Conservation (phyloP, 2,797 vertebrate species). For the Lutjanus argentimaculatus region DNA sequence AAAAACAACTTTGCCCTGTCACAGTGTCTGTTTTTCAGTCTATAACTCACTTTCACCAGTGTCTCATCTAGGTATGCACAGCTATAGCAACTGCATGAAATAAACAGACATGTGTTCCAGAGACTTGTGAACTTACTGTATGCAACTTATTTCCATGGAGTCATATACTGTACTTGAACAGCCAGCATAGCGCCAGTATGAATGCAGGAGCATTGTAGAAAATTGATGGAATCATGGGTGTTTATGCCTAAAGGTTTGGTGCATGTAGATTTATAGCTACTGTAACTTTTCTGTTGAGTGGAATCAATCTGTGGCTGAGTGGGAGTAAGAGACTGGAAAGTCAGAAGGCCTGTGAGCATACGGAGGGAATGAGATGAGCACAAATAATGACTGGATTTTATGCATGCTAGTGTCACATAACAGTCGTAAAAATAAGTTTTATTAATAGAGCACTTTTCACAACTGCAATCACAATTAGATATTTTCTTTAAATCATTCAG, state of each 20-base stretch:
- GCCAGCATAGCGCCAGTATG: not conserved
- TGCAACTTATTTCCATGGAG: slow-evolving; percentile 9
- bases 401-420: not conserved
- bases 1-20: slow-evolving; percentile 9
- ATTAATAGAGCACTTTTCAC: not conserved
- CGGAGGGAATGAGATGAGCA: slow-evolving; percentile 14
- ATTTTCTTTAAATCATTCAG: too few relatives aligned
- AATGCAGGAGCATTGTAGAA: not conserved
- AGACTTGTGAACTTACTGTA: not conserved
- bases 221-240: slow-evolving; percentile 8
- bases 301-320: slow-evolving; percentile 20
- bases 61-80: slow-evolving; percentile 1
- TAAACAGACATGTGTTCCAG: slow-evolving; percentile 10
- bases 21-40: slow-evolving; percentile 13
- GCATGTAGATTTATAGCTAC: slow-evolving; percentile 16
- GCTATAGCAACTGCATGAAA: slow-evolving; percentile 1
- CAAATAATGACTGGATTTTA: not conserved
- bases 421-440: not conserved
- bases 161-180: not conserved
- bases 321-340: slow-evolving; percentile 2
- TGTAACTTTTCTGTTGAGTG: slow-evolving; percentile 1
- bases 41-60: slow-evolving; percentile 20
- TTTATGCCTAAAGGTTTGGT: slow-evolving; percentile 12
- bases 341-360: slow-evolving; percentile 7
- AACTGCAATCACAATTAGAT: too few relatives aligned